These are phyloP conservation scores for Sphenopsis melanotis DNA, from an alignment of 2,797 vertebrate genomes.

Conservation along the genomic window DNA sequence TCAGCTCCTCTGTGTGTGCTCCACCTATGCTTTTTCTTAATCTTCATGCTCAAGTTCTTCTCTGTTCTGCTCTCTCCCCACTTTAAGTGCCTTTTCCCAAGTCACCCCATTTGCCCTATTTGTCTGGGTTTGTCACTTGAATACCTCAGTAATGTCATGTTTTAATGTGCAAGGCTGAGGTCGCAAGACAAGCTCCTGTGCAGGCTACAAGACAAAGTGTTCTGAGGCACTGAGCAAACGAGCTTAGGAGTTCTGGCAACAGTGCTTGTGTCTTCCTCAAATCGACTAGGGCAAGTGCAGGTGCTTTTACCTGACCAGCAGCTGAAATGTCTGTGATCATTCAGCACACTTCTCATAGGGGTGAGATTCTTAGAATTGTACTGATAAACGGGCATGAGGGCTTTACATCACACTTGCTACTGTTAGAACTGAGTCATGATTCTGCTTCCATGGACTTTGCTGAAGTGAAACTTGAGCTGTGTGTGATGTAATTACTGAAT, in stretches of 20 bases:
- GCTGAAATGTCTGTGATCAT: background rate
- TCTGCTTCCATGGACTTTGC: background rate
- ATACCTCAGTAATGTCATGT: background rate
- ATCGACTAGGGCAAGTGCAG: background rate
- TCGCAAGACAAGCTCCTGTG: background rate
- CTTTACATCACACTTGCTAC: background rate
- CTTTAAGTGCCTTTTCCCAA: background rate
- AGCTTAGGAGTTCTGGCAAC: background rate
- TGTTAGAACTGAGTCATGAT: background rate
- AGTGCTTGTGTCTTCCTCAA: background rate
- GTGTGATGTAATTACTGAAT: background rate
- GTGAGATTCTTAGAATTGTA: background rate
- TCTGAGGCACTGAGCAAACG: background rate
- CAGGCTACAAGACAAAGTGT: background rate
- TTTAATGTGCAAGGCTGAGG: background rate
- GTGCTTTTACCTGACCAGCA: background rate
- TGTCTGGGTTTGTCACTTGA: rapidly evolving
- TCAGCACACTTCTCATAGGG: background rate
- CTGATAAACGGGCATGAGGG: background rate
- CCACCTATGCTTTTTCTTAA: background rate
- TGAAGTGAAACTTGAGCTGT: background rate
- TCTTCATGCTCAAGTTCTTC: background rate
- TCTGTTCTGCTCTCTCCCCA: background rate
- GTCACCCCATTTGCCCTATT: background rate
- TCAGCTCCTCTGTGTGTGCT: background rate